Percentiles rank a stretch among this genome's conserved stretches.
Conservation (phyloP, 2,888 invertebrate species). For the Gastrophysa polygoni region DNA sequence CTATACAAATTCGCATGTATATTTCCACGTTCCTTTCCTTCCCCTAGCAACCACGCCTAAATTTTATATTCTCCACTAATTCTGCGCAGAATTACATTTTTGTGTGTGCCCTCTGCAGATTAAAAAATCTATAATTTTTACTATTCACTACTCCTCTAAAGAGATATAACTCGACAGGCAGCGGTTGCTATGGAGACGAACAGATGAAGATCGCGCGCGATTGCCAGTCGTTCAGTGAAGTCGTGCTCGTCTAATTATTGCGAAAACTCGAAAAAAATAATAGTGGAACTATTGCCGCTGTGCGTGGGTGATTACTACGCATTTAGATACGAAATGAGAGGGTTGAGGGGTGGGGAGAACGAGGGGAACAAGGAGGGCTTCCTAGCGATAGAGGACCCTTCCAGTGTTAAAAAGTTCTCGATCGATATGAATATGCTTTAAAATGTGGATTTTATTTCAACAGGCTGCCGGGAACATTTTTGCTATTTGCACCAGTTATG, state of each 20-base stretch:
- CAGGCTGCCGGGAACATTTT: conserved; percentile 52
- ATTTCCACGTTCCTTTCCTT: conserved; percentile 32
- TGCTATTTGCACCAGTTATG: conserved; percentile 49
- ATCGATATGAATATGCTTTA: conserved; percentile 71
- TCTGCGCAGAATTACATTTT: conserved; percentile 59
- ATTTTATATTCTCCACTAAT: conserved; percentile 57
- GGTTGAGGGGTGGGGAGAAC: conserved; percentile 41
- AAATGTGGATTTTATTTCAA: conserved; percentile 69
- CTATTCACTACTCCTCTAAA: conserved; percentile 50
- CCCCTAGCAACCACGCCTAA: conserved; percentile 55
- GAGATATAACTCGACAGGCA: conserved; percentile 39
- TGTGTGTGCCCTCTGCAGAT: conserved; percentile 48
- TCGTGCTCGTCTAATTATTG: conserved; percentile 42
- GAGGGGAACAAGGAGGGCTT: conserved; percentile 36
- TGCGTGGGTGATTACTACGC: conserved; percentile 49
- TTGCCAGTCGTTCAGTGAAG: conserved; percentile 37
- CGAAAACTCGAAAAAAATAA: conserved; percentile 43
- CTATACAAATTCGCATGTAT: conserved; percentile 51
- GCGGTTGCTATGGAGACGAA: conserved; percentile 41
- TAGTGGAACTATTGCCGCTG: conserved; percentile 46
- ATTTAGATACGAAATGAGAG: conserved; percentile 46
- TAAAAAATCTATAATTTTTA: conserved; percentile 58
- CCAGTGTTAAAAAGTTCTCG: conserved; percentile 66
- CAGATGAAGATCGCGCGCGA: conserved; percentile 41
- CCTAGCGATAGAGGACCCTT: conserved; percentile 48